phyloP scores from a whole-genome alignment of 2,113 vertebrate genomes.

The Chrysochloris asiatica region DNA sequence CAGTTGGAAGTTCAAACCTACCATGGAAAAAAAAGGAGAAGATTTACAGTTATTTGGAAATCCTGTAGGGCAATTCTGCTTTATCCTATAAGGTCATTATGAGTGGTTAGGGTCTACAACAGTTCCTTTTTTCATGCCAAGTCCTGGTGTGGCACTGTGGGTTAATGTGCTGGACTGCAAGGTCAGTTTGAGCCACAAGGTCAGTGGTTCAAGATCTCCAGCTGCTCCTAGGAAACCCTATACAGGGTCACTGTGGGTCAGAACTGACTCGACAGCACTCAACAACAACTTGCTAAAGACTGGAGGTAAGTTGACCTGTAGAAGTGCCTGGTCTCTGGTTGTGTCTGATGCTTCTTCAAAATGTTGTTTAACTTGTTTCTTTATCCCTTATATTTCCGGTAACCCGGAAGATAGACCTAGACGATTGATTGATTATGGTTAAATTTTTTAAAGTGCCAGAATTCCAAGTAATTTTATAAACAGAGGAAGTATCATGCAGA shows the following conservation, averaged over 20 bases:
- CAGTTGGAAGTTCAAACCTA: neutral
- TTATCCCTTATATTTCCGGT: neutral
- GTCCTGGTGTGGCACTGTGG: no score
- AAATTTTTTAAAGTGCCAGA: neutral
- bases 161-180: no score
- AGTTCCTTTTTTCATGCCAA: neutral
- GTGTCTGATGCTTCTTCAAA: neutral
- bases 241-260: no score
- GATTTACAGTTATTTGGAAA: no score
- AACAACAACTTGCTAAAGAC: no score
- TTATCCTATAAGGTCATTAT: no score
- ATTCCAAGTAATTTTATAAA: conserved; percentile 5
- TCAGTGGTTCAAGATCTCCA: no score
- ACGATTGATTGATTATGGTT: neutral
- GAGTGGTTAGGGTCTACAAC: neutral
- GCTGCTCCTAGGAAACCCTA: no score
- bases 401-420: neutral
- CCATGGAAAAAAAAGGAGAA: neutral
- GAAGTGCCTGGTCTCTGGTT: neutral
- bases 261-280: no score
- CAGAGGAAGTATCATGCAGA: neutral
- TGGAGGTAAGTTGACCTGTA: neutral
- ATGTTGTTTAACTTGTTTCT: neutral
- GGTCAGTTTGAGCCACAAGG: no score
- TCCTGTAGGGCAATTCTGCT: no score